Evolutionary conservation across 35 echinoderm and acorn worm species (phyloP), one percentile per base, ranked within the genome.

Genomic region (Apostichopus parvimensis): DNA sequence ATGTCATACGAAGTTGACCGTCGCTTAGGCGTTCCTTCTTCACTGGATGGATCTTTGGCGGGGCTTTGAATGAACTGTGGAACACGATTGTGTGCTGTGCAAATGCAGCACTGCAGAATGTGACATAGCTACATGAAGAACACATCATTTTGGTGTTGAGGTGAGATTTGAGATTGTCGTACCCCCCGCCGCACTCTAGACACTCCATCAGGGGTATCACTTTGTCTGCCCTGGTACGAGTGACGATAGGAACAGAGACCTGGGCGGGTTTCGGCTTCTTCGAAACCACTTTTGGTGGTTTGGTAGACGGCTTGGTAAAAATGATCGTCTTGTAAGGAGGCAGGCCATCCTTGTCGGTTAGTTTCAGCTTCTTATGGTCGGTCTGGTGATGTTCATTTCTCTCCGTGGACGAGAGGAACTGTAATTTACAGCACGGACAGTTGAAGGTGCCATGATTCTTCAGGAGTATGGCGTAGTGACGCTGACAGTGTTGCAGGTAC

Each of bases 51-150:
- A 93, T 25, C 57, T 85, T 76, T 56, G 92, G 92, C 11, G 92
- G 68, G 15, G 58, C 66, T 18, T 79, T 86, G 80, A 57, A 77
- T 13, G 92, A 73, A 70, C 92, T 83, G 53, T 93, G 92, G 70
- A 93, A 93, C 9, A 76, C 81, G 17, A 93, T 93, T 4, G 78
- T 93, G 82, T 93, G 92, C 28, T 93, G 79, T 5, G 80, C 68
- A 77, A 73, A 93, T 17, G 92, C n/a, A 6, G 81, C 21, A 73
- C 92, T 82, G 75, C 92, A 93, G 57, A 81, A 93, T 34, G 92
- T 93, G 26, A 54, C 6, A 26, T 93, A 93, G 28, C 12, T 66
- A 77, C 92, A 93, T 20, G 64, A 73, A 17, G 80, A 76, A 59
- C 92, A 93, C 8, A 26, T 93, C 92, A 93, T 83, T 23, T 54